Base-by-base conservation (phyloP, 2,888 invertebrate genomes). In the Eupithecia pulchellata region DNA sequence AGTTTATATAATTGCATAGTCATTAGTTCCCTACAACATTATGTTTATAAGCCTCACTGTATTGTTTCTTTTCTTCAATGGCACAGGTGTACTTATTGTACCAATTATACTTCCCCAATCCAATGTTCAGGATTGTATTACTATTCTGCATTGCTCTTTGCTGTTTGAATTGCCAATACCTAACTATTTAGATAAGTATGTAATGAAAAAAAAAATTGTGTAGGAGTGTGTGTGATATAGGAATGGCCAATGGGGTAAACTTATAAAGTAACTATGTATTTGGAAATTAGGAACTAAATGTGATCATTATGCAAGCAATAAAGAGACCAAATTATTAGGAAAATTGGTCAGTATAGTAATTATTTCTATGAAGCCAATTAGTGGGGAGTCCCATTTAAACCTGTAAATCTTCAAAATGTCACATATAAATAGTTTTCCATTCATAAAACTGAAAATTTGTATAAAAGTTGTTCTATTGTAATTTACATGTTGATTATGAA, bases 1-100 rank as follows among this genome's bases (percentile, higher is more conserved):
- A 66, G 27, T 66, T 66, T 57, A 60, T 66, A 66, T 68, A 75
- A 72, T 75, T 72, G 69, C 71, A 66, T 68, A 64, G 61, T 61
- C 68, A 69, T 71, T 73, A 64, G 64, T 68, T 73, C 42, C 66
- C 32, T 63, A 58, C 11, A 52, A 52, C 65, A 47, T 61, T 39
- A 62, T 42, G 52, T 47, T 47, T 17, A 29, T 39, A 72, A 60
- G 57, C 68, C 67, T 63, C 64, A 63, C 64, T 68, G 68, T 62
- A 67, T 61, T 74, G 68, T 71, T 68, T 62, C 34, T 68, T 29
- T 69, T 62, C 34, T 68, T 29, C 68, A 73, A 71, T 69, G 58
- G 68, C 65, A 69, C 73, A 75, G 71, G 72, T 71, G 36, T 74
- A 72, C 71, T 71, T 52, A 25, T 64, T 64, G 58, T 52, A 62